Evolutionary conservation across 2,797 vertebrate genomes (phyloP).

Genomic region (Rousettus madagascariensis): DNA sequence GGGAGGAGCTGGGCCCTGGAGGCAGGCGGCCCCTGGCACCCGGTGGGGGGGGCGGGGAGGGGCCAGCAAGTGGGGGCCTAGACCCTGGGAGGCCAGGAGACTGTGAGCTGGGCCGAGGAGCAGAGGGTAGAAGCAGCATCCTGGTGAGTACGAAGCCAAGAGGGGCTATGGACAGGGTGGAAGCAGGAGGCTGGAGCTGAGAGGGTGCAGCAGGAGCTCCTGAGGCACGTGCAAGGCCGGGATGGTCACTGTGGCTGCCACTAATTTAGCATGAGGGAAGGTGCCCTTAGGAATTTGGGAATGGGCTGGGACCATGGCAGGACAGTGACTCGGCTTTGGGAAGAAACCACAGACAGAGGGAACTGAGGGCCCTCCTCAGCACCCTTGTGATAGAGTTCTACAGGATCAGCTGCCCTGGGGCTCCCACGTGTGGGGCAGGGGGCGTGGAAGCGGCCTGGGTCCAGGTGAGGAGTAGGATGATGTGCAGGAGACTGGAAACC

Average conservation of each 20-base stretch:
- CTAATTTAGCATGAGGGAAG: not conserved
- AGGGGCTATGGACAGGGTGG: not conserved
- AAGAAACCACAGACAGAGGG: not conserved
- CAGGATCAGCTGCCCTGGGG: not conserved
- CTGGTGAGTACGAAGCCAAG: slow-evolving; percentile 30
- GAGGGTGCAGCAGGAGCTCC: not conserved
- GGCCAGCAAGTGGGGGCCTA: slow-evolving; percentile 64
- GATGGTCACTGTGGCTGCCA: not conserved
- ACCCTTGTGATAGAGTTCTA: not conserved
- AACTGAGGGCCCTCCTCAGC: too few species aligned
- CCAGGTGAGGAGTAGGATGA: not conserved
- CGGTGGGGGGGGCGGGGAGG: slow-evolving; percentile 53
- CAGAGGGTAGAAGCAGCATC: slow-evolving; percentile 43
- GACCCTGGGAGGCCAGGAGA: slow-evolving; percentile 66
- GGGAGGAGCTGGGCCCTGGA: slow-evolving; percentile 79
- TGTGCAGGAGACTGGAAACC: not conserved
- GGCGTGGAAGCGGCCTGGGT: not conserved
- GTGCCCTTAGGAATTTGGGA: not conserved
- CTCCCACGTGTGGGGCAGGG: not conserved
- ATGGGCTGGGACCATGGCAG: not conserved
- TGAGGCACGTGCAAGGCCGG: not conserved
- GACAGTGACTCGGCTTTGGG: not conserved
- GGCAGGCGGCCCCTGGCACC: slow-evolving; percentile 80
- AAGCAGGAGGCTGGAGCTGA: not conserved
- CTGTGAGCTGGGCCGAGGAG: not conserved